phyloP scores from a whole-genome alignment of 2,797 vertebrate genomes.

The Lates japonicus region DNA sequence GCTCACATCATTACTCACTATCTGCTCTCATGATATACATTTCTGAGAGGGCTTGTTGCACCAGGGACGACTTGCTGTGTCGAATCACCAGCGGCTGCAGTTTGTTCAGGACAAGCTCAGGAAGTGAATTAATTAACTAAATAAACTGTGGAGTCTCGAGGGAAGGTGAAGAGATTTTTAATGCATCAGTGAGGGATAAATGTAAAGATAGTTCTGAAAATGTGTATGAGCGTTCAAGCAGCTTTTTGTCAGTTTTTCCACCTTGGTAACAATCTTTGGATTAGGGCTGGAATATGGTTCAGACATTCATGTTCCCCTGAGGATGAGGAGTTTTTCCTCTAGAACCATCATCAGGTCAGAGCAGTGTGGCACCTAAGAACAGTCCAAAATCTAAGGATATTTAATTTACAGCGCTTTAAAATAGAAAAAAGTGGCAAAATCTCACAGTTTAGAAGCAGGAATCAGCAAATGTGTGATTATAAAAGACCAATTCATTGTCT shows the following conservation, averaged over 20 bases:
- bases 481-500: not conserved
- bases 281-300: too few relatives aligned
- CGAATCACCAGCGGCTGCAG: not conserved
- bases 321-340: not conserved
- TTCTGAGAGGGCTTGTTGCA: not conserved
- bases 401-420: not conserved
- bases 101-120: not conserved
- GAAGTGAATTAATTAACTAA: conserved; percentile 1
- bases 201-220: not conserved
- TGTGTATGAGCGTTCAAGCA: not conserved
- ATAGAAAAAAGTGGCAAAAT: not conserved
- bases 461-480: not conserved
- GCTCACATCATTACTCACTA: not conserved
- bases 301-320: too few relatives aligned
- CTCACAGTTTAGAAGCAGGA: not conserved
- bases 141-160: not conserved
- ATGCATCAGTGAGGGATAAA: not conserved
- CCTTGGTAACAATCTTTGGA: not conserved
- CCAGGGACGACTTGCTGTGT: not conserved
- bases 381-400: not conserved
- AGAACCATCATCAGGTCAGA: not conserved
- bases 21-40: not conserved
- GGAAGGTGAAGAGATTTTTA: not conserved
- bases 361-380: not conserved
- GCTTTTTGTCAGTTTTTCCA: not conserved